phyloP scores from a whole-genome alignment of 2,113 vertebrate species.

The Oncorhynchus kisutch region DNA sequence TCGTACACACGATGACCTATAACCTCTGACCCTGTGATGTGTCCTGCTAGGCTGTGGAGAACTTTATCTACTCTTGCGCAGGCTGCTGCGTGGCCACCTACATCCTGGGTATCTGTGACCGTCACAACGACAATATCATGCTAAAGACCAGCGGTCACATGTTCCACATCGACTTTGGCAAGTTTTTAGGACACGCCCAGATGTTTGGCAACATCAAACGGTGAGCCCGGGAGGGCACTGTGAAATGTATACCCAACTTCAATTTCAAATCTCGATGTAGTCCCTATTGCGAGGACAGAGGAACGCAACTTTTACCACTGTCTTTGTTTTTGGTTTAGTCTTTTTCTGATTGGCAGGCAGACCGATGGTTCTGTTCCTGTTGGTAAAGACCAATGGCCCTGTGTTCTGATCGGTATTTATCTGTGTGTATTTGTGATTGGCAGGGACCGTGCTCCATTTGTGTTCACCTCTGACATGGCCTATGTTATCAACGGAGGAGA shows the following conservation, averaged over 20 bases:
- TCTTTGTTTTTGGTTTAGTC: background rate
- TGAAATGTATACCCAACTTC: background rate
- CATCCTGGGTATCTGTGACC: conserved; percentile 94
- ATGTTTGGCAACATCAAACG: conserved; percentile 98
- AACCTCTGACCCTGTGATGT: background rate
- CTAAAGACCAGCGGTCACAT: conserved; percentile 96
- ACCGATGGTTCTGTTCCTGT: background rate
- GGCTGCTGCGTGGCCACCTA: conserved; percentile 98
- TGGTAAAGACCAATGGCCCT: background rate
- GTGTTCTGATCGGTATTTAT: background rate
- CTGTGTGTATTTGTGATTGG: background rate
- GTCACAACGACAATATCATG: conserved; percentile 99
- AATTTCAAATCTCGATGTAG: too few relatives aligned
- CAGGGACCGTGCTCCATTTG: conserved; percentile 95
- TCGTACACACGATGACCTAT: too few relatives aligned
- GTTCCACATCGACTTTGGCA: conserved; percentile 98
- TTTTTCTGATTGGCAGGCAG: background rate
- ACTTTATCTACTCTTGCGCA: conserved; percentile 97
- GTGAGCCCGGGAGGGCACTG: conserved; percentile 66
- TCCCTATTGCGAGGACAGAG: too few relatives aligned
- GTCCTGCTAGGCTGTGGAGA: conserved; percentile 87
- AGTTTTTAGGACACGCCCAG: conserved; percentile 95
- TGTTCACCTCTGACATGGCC: conserved; percentile 98
- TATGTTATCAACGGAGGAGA: conserved; percentile 98
- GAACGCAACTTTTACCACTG: too few relatives aligned